Evolutionary conservation across 92 coral and sea anemone species (phyloP).

Genomic region (Nematostella vectensis): DNA sequence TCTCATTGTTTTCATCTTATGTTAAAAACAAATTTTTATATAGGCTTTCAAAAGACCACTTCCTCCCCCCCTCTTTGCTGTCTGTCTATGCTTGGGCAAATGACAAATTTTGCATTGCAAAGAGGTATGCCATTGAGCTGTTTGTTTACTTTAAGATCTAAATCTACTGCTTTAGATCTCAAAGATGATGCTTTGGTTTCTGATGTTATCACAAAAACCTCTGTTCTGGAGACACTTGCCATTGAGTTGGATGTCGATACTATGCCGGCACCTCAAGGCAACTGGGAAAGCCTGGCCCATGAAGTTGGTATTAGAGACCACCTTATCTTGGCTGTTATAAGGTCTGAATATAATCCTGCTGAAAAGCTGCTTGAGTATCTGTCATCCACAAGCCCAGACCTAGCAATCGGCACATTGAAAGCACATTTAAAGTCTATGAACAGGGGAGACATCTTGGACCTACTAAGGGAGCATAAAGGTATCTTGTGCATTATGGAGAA

Average conservation of each 20-base stretch:
- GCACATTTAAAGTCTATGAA: not conserved
- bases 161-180: not conserved
- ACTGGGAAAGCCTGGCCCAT: slow-evolving; percentile 7
- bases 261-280: not conserved
- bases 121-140: too few relatives aligned
- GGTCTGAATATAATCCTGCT: slow-evolving; percentile 11
- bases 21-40: too few relatives aligned
- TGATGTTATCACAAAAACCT: slow-evolving; percentile 15
- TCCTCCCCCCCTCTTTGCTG: too few relatives aligned
- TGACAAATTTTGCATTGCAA: too few relatives aligned
- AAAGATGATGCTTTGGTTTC: slow-evolving; percentile 3
- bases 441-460: slow-evolving; percentile 6
- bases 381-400: slow-evolving; percentile 1
- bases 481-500: too few relatives aligned
- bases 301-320: not conserved
- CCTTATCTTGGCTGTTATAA: too few relatives aligned
- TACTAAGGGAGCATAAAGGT: not conserved
- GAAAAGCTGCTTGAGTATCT: slow-evolving; percentile 3
- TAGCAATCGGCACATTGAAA: slow-evolving; percentile 1
- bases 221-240: not conserved
- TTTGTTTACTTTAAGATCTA: too few relatives aligned
- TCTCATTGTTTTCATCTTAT: too few relatives aligned
- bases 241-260: slow-evolving; percentile 10
- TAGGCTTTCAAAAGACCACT: too few relatives aligned
- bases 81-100: too few relatives aligned